Evolutionary conservation across 2,797 vertebrate species (phyloP).

Genomic region (Gambusia yucatana): DNA sequence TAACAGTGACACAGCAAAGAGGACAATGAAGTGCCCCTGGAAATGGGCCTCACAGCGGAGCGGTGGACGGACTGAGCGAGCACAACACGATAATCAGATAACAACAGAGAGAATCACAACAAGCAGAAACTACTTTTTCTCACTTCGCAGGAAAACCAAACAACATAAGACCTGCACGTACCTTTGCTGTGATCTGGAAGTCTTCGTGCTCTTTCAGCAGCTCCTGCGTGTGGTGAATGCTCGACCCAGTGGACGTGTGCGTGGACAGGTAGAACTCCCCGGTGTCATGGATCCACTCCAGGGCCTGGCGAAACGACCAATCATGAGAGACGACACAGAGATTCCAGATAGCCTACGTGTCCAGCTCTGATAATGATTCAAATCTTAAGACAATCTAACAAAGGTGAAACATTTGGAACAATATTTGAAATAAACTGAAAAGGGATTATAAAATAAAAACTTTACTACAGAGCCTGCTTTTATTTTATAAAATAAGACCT

Average conservation of each 20-base stretch:
- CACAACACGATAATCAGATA: slow-evolving; percentile 6
- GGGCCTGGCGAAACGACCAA: slow-evolving; percentile 82
- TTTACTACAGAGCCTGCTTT: background rate
- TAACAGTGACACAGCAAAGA: slow-evolving; percentile 72
- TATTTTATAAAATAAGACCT: background rate
- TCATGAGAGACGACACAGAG: slow-evolving; percentile 29
- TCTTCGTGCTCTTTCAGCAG: slow-evolving; percentile 97
- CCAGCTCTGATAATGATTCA: background rate
- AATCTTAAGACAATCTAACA: background rate
- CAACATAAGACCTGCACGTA: slow-evolving; percentile 51
- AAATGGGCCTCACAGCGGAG: slow-evolving; percentile 67
- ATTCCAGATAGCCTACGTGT: slow-evolving; percentile 24
- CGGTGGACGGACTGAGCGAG: slow-evolving; percentile 39
- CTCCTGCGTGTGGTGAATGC: slow-evolving; percentile 97
- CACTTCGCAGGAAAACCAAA: background rate
- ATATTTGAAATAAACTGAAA: background rate
- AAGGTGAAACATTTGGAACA: background rate
- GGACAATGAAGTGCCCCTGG: slow-evolving; percentile 67
- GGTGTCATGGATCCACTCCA: slow-evolving; percentile 99
- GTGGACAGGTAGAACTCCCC: slow-evolving; percentile 99
- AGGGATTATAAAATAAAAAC: background rate
- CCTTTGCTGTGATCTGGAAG: slow-evolving; percentile 99
- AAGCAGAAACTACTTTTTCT: background rate
- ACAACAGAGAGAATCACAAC: slow-evolving; percentile 1
- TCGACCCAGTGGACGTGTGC: slow-evolving; percentile 95